Evolutionary conservation across 2,797 vertebrate genomes (phyloP).

Genomic region (Pseudocheirus occidentalis): DNA sequence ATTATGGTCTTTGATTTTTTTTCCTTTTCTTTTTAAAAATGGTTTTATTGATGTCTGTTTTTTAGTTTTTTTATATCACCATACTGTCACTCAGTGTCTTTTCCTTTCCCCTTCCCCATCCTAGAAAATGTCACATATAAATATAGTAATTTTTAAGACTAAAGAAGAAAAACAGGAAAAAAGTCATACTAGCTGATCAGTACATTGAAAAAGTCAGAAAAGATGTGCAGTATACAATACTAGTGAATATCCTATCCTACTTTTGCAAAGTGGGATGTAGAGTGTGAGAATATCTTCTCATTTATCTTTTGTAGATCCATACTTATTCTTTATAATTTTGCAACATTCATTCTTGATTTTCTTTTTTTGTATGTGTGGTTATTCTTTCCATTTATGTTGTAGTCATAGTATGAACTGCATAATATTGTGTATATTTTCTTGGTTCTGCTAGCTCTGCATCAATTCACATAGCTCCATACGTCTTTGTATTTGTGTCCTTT

Average conservation of each 20-base stretch:
- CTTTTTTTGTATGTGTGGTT: too few species aligned
- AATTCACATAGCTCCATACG: background rate
- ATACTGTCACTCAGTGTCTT: background rate
- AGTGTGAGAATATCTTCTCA: background rate
- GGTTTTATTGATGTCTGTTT: background rate
- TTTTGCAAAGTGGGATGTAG: background rate
- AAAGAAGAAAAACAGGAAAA: background rate
- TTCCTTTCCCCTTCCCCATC: background rate
- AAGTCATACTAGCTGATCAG: background rate
- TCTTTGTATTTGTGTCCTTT: background rate
- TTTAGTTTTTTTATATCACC: background rate
- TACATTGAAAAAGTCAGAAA: background rate
- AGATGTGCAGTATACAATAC: background rate
- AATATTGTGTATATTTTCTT: background rate
- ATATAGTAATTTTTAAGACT: too few species aligned
- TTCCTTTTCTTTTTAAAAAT: background rate
- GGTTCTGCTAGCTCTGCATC: background rate
- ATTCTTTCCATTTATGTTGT: background rate
- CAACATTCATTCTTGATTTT: background rate
- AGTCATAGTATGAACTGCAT: background rate
- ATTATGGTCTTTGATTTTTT: too few species aligned
- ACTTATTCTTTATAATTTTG: background rate
- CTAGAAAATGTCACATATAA: background rate
- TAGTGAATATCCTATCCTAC: background rate
- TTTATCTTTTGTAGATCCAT: background rate